These are phyloP conservation scores for Germaria angustata DNA, from an alignment of 2,888 invertebrate genomes.

Conservation along the genomic window DNA sequence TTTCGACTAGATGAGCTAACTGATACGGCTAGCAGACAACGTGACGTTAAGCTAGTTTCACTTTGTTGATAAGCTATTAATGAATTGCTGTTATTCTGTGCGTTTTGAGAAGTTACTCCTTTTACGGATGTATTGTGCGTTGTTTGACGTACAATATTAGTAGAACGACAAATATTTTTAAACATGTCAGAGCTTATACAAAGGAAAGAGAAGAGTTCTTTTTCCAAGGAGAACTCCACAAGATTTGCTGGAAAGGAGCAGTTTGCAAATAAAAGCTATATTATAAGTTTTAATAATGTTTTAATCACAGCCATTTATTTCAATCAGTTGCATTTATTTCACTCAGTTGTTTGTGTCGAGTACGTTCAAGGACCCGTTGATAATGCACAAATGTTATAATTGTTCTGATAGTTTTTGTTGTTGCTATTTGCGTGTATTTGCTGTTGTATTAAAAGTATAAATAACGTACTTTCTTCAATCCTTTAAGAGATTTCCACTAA, in stretches of 20 bases:
- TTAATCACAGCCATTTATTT: constrained; percentile 4
- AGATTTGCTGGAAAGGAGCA: too few relatives aligned
- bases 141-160: constrained; percentile 67
- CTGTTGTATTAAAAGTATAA: not conserved
- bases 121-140: constrained; percentile 48
- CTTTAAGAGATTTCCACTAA: not conserved
- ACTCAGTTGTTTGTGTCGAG: constrained; percentile 16
- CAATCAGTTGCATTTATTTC: not conserved
- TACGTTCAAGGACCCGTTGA: not conserved
- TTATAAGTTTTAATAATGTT: not conserved
- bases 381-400: constrained; percentile 41
- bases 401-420: too few relatives aligned
- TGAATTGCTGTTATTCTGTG: constrained; percentile 3
- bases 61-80: constrained; percentile 26
- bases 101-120: constrained; percentile 34
- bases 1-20: constrained; percentile 39
- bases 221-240: not conserved
- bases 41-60: constrained; percentile 54
- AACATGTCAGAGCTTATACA: constrained; percentile 70
- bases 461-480: not conserved
- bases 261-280: too few relatives aligned
- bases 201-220: constrained; percentile 16
- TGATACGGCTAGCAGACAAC: constrained; percentile 36
- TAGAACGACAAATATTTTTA: constrained; percentile 70
- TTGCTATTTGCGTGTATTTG: not conserved